Conservation (phyloP, 2,797 vertebrate species). For the Muraenolepis orangiensis region DNA sequence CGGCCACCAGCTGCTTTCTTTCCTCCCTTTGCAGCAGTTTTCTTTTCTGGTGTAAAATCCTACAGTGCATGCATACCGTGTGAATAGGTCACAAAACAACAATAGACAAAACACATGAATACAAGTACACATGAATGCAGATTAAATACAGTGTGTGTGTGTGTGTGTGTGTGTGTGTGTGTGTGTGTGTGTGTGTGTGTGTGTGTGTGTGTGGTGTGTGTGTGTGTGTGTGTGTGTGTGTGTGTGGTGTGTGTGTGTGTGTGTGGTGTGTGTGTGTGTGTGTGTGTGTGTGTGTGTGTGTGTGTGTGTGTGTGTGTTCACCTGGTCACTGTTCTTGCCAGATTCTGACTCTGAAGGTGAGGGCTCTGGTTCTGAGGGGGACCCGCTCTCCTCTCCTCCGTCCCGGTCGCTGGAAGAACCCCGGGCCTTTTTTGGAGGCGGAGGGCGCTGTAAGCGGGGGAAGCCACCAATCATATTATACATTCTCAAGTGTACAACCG, state of each 20-base stretch:
- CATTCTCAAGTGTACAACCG: background rate
- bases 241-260: background rate
- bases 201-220: background rate
- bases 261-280: background rate
- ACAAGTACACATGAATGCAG: slow-evolving; percentile 15
- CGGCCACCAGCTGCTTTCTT: slow-evolving; percentile 64
- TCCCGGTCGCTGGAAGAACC: slow-evolving; percentile 84
- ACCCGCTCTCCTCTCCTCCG: slow-evolving; percentile 79
- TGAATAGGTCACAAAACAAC: background rate
- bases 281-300: background rate
- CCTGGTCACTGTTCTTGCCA: slow-evolving; percentile 95
- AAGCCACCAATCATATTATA: background rate
- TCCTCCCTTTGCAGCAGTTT: slow-evolving; percentile 63
- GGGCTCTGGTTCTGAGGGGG: slow-evolving; percentile 86
- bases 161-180: background rate
- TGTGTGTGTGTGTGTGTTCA: slow-evolving; percentile 40
- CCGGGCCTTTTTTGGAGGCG: slow-evolving; percentile 79
- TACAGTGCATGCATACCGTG: slow-evolving; percentile 45
- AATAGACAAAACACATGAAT: slow-evolving; percentile 1
- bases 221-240: background rate
- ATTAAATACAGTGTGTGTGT: background rate
- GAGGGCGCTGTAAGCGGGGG: slow-evolving; percentile 51
- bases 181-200: slow-evolving; percentile 4
- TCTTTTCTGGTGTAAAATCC: slow-evolving; percentile 97
- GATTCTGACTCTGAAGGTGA: slow-evolving; percentile 89